Base-by-base conservation (phyloP, 1,140 invertebrate genomes). In the Hypothenemus hampei region DNA sequence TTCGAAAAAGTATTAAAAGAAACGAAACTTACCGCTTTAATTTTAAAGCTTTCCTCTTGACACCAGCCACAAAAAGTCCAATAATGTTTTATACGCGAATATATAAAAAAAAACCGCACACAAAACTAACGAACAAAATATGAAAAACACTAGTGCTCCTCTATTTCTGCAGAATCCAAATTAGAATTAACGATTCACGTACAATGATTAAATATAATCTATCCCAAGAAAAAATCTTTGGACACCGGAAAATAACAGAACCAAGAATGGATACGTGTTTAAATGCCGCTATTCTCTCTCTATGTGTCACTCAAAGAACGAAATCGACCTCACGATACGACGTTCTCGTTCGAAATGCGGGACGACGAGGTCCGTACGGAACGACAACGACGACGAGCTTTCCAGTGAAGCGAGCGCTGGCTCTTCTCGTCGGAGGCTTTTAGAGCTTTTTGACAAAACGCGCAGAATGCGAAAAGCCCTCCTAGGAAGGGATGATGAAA, bases 11-110 rank as follows among this genome's bases (percentile, higher is more conserved):
- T n/a, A n/a, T n/a, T 37, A 37, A 37, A 37, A 37, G 35, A 15
- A 15, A 11, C 35, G 35, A 46, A 41, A 61, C 59, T 61, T 50
- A 61, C 59, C 59, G 54, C 59, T 57, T 61, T 61, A 61, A 61
- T 61, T 54, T 53, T 61, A 29, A 50, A 35, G 59, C 54, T 50
- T 22, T 57, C 47, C 15, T 7, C 31, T 21, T 48, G n/a, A 26
- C 35, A 33, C 31, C 40, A 20, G 11, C 19, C 33, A 8, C 40
- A 19, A 33, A 21, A 50, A 56, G 24, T 33, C 31, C 44, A 51
- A 44, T 7, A 53, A 33, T n/a, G n/a, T n/a, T 52, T 18, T 46
- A 44, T 36, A 13, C 47, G 40, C 47, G 23, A 36, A 39, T 37
- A 45, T 15, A 39, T 21, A 51, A 40, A 50, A 49, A 35, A 50